These are phyloP conservation scores for Palythoa grandis DNA, from an alignment of 92 coral and sea anemone species.

Conservation along the genomic window DNA sequence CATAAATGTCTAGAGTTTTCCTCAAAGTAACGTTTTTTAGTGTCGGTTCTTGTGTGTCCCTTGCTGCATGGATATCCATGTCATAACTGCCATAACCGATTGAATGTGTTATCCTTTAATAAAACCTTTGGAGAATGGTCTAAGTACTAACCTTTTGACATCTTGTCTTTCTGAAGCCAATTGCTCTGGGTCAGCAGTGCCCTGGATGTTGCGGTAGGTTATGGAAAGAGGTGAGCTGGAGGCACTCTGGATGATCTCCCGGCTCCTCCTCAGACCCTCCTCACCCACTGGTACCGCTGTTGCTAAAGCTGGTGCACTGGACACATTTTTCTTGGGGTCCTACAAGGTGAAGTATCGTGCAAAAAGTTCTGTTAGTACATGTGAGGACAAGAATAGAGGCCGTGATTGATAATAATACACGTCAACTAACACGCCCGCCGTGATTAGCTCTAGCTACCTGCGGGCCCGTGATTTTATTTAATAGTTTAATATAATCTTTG, in stretches of 20 bases:
- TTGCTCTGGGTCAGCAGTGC: conserved; percentile 56
- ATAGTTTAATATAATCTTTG: too few relatives aligned
- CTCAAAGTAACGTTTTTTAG: too few relatives aligned
- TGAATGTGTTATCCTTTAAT: neutral
- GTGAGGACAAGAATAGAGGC: too few relatives aligned
- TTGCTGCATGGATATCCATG: neutral
- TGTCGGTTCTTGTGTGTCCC: too few relatives aligned
- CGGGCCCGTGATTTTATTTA: too few relatives aligned
- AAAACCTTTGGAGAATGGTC: neutral
- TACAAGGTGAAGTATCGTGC: neutral
- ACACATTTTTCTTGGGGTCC: neutral
- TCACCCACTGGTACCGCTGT: conserved; percentile 30
- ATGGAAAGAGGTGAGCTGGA: conserved; percentile 62
- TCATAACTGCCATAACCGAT: neutral
- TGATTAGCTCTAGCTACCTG: too few relatives aligned
- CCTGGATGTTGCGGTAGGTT: conserved; percentile 57
- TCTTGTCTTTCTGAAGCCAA: conserved; percentile 70
- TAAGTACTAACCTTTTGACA: conserved; percentile 67
- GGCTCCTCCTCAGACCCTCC: conserved; percentile 59
- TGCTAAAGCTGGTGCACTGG: neutral
- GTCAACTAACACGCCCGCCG: too few relatives aligned
- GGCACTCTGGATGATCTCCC: conserved; percentile 65
- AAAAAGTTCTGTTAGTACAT: too few relatives aligned
- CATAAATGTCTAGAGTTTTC: too few relatives aligned
- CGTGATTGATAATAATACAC: too few relatives aligned